Evolutionary conservation across 1,140 invertebrate genomes (phyloP), one percentile per base, ranked within the genome.

Genomic region (Solenopsis fugax): DNA sequence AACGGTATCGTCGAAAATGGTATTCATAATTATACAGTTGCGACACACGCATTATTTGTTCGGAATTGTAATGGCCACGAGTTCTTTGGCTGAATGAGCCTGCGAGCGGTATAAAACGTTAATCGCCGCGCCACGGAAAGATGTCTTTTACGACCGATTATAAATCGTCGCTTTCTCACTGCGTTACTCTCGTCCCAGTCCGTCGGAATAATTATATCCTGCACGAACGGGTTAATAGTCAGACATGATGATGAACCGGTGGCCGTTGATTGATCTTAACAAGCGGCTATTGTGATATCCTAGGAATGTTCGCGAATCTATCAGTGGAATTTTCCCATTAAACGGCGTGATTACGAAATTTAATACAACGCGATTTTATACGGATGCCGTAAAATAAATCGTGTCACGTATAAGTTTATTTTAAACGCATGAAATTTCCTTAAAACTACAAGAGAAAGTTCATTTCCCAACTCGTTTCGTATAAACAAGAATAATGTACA

Each of bases 11-110:
- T 87, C 90, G 89, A 89, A 91, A 92, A 92, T 90, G 88, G 87
- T 88, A 92, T 93, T 91, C 91, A 92, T 92, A 93, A 93, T 94
- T 93, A 93, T 93, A 90, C 84, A 92, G 90, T 92, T 92, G 87
- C 89, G 92, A 93, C 89, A 90, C 73, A 90, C 80, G 87, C 88
- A 89, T 91, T 93, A 92, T 93, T 93, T 93, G 92, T 91, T 93
- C 87, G 81, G 89, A 81, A 92, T 92, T 92, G 91, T 90, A 92
- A 92, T 89, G 87, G 86, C 84, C 56, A 86, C 82, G 75, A 77
- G 75, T 85, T 60, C 71, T 90, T 87, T 86, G 87, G 80, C 88
- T 86, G 85, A 92, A 85, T 58, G 72, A 75, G 73, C 64, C 58
- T 65, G 77, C 34, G 81, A 58, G 60, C 77, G 50, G 72, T 88